Conservation (phyloP, 2,888 invertebrate species). For the Cordylochernes scorpioides region DNA sequence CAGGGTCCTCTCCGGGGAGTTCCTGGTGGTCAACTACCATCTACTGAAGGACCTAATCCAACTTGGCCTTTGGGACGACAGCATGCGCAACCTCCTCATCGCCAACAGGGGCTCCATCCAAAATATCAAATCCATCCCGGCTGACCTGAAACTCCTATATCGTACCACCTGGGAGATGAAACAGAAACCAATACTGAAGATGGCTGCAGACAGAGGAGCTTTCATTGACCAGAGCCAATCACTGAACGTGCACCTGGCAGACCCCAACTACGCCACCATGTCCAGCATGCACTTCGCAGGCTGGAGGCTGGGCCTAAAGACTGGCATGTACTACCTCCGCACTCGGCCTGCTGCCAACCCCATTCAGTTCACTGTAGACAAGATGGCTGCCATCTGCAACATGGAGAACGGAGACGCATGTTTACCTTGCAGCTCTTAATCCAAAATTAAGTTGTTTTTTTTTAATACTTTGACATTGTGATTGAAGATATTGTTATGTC, state of each 20-base stretch:
- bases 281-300: slow-evolving; percentile 95
- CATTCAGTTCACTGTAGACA: slow-evolving; percentile 92
- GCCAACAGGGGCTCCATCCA: slow-evolving; percentile 62
- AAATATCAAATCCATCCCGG: slow-evolving; percentile 53
- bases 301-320: slow-evolving; percentile 83
- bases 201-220: slow-evolving; percentile 91
- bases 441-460: too few species aligned
- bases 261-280: slow-evolving; percentile 69
- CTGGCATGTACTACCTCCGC: slow-evolving; percentile 93
- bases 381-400: too few species aligned
- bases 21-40: slow-evolving; percentile 68
- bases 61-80: slow-evolving; percentile 65
- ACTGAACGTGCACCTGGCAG: slow-evolving; percentile 82
- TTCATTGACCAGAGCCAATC: slow-evolving; percentile 97
- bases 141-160: slow-evolving; percentile 58
- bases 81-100: slow-evolving; percentile 79
- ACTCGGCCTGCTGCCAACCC: slow-evolving; percentile 88
- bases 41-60: slow-evolving; percentile 73
- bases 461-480: too few species aligned
- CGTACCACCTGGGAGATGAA: slow-evolving; percentile 94
- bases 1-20: background rate
- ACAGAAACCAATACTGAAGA: slow-evolving; percentile 65
- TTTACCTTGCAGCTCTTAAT: too few species aligned
- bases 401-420: too few species aligned
- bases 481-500: too few species aligned